Base-by-base conservation (phyloP, 2,113 vertebrate genomes). In the Chaetodon auriga region DNA sequence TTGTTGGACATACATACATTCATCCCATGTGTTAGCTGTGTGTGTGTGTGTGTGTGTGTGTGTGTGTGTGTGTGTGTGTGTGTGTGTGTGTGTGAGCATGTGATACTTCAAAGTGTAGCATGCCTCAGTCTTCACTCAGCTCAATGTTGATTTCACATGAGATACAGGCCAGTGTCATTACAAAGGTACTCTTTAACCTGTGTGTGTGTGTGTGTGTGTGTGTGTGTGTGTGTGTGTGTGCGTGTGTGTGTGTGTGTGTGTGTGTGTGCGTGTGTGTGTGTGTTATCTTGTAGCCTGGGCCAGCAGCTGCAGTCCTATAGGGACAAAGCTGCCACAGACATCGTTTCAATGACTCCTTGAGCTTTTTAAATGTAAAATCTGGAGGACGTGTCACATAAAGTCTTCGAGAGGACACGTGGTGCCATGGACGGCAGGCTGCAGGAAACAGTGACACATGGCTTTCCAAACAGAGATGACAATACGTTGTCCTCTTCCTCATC, bases 101-200 rank as follows among this genome's bases (percentile, higher is more conserved):
- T 36, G 75, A 30, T 63, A 93, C 93, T 93, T 93, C 93, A 94
- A 93, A 94, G 93, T 85, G 35, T 45, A 76, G 80, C 85, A 89
- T 80, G 87, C 81, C 87, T 91, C 78, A 82, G 86, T 89, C 92
- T 89, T 92, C 93, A 92, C 86, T 94, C 91, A 91, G 81, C 93
- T 83, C 80, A 45, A 65, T 85, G 83, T 76, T 93, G 94, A 95
- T 95, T 93, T 94, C 93, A 90, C 92, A 94, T 90, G 90, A 94
- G 95, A 94, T 95, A 92, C 25, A 70, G 54, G 65, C 82, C 84
- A 71, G 85, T 81, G 83, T 75, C 68, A 48, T 87, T 66, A 94
- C 92, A 94, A 94, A 92, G 93, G 92, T 91, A 49, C 84, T 84
- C 89, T 93, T 92, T 87, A 89, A 74, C 43, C 35, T 69, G 57